Conservation (phyloP, 2,113 vertebrate genomes). For the Cinclus cinclus region DNA sequence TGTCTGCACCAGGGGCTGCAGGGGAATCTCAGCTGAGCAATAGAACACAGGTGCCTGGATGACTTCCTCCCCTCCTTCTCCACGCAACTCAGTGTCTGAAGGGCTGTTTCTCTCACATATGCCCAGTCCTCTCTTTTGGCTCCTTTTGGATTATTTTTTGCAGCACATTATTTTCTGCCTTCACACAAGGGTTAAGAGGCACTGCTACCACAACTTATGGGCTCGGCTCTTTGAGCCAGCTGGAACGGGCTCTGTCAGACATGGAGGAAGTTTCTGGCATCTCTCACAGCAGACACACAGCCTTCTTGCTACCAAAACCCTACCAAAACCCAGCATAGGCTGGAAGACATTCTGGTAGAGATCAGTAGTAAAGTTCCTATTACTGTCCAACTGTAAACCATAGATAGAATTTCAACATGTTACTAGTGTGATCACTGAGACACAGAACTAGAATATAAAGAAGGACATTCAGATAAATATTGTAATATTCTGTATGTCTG, state of each 20-base stretch:
- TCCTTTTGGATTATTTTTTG: not conserved
- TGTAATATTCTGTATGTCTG: not conserved
- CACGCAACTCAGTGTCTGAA: not conserved
- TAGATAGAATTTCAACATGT: not conserved
- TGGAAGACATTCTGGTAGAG: not conserved
- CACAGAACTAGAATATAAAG: not conserved
- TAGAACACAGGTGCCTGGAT: accelerated
- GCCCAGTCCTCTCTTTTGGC: not conserved
- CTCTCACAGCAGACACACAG: not conserved
- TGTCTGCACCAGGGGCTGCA: accelerated
- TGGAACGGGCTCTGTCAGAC: not conserved
- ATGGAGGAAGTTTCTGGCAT: not conserved
- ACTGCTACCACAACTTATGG: accelerated
- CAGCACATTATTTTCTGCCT: accelerated
- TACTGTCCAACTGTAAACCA: not conserved
- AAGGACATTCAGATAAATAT: not conserved
- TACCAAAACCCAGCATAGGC: not conserved
- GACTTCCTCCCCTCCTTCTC: not conserved
- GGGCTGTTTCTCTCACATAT: not conserved
- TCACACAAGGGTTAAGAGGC: not conserved
- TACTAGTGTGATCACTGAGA: not conserved
- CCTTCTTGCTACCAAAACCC: not conserved
- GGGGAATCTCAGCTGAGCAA: not conserved
- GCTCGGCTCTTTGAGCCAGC: accelerated
- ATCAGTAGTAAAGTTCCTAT: not conserved